Conservation (phyloP, 2,797 vertebrate genomes). For the Acipenser oxyrinchus region DNA sequence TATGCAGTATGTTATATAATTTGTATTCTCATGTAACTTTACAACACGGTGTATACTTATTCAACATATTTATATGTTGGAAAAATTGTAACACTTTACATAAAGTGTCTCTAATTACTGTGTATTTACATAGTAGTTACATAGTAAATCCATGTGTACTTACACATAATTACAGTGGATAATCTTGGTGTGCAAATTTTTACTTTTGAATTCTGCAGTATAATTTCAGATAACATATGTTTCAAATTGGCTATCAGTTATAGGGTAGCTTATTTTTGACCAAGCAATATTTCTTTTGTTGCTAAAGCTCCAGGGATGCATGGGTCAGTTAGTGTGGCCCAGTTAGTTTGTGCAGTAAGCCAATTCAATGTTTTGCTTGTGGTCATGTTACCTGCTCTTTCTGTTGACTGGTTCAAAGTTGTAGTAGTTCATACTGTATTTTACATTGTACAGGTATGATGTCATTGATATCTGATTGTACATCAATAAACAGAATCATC, state of each 20-base stretch:
- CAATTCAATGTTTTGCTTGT: slow-evolving; percentile 34
- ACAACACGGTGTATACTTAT: too few species aligned
- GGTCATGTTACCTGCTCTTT: slow-evolving; percentile 40
- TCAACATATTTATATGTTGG: too few species aligned
- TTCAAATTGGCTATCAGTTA: slow-evolving; percentile 73
- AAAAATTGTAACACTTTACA: too few species aligned
- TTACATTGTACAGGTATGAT: too few species aligned
- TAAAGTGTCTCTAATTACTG: too few species aligned
- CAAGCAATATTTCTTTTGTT: slow-evolving; percentile 56
- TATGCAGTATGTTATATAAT: too few species aligned
- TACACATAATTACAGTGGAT: slow-evolving; percentile 10
- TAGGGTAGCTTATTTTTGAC: slow-evolving; percentile 67
- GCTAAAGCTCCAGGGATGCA: slow-evolving; percentile 66
- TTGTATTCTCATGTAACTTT: too few species aligned
- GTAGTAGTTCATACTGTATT: too few species aligned
- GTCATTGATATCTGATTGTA: too few species aligned
- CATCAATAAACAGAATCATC: too few species aligned
- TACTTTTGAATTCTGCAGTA: slow-evolving; percentile 43
- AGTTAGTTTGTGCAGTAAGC: slow-evolving; percentile 51
- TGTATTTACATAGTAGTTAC: too few species aligned
- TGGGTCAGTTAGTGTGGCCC: slow-evolving; percentile 65
- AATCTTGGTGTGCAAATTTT: slow-evolving; percentile 23
- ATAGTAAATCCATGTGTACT: background rate
- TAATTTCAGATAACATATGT: slow-evolving; percentile 67
- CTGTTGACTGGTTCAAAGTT: slow-evolving; percentile 33